These are phyloP conservation scores for Galerucella calmariensis DNA, from an alignment of 2,888 invertebrate species.

Conservation along the genomic window DNA sequence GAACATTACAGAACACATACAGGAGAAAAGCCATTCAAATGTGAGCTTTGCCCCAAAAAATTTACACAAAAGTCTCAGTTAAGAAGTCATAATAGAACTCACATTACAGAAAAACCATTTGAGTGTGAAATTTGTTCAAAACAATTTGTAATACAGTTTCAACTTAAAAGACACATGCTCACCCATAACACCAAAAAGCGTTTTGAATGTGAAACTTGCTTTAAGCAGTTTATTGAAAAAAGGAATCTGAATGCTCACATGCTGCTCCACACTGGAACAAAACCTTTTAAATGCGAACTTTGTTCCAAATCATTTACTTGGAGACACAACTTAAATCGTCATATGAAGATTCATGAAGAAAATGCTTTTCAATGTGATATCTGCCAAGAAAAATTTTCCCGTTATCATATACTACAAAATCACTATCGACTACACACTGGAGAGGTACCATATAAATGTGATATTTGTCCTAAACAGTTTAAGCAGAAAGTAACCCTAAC, in stretches of 20 bases:
- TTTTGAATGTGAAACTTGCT: constrained; percentile 17
- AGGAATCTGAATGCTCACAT: constrained; percentile 14
- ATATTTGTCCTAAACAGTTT: constrained; percentile 6
- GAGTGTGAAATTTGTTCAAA: constrained; percentile 12
- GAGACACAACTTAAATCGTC: constrained; percentile 13
- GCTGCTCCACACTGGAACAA: constrained; percentile 14
- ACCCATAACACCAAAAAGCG: constrained; percentile 9
- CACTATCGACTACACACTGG: constrained; percentile 7
- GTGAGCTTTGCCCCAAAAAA: constrained; percentile 72
- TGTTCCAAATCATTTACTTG: constrained; percentile 16
- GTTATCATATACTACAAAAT: constrained; percentile 12
- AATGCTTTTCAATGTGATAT: constrained; percentile 16
- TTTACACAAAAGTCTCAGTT: constrained; percentile 79
- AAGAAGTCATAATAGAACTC: constrained; percentile 70
- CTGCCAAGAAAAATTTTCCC: constrained; percentile 16
- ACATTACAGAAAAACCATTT: constrained; percentile 50
- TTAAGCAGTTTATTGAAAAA: constrained; percentile 13
- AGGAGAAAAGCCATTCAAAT: constrained; percentile 73
- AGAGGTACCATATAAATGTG: constrained; percentile 7
- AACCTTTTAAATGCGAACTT: constrained; percentile 18
- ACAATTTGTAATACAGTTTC: not conserved
- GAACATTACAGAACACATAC: constrained; percentile 71
- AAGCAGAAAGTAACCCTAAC: constrained; percentile 9
- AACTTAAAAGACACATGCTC: constrained; percentile 14
- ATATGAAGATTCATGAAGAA: constrained; percentile 18